Conservation (phyloP, 2,113 vertebrate genomes). For the Eubucco bourcierii region DNA sequence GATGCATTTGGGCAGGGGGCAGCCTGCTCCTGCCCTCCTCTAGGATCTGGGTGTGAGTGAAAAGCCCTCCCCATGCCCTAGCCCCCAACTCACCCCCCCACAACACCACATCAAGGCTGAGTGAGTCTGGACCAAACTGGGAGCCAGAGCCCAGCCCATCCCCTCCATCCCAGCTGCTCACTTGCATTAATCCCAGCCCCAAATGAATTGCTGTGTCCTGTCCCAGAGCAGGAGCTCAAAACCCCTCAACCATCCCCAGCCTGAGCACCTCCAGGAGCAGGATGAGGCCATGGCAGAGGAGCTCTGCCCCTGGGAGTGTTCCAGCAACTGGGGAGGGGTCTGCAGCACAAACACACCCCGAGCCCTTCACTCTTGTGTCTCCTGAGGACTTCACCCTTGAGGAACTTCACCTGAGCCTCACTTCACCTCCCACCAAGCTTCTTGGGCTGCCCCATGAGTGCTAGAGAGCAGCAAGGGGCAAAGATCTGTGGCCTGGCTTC, state of each 20-base stretch:
- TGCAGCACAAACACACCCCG: neutral
- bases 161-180: neutral
- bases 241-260: neutral
- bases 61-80: neutral
- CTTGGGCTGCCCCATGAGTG: fast-evolving
- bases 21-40: neutral
- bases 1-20: neutral
- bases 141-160: neutral
- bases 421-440: fast-evolving
- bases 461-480: neutral
- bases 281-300: fast-evolving
- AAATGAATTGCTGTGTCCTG: neutral
- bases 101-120: fast-evolving
- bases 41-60: neutral
- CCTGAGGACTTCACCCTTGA: fast-evolving
- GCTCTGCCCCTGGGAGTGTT: fast-evolving
- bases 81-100: fast-evolving
- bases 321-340: neutral
- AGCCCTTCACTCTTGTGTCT: fast-evolving
- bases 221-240: neutral
- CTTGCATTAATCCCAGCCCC: neutral
- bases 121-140: neutral
- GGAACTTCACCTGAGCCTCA: neutral
- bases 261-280: neutral
- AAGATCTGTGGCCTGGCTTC: fast-evolving